Conservation (phyloP, 2,797 vertebrate species). For the Neosalanx taihuensis region DNA sequence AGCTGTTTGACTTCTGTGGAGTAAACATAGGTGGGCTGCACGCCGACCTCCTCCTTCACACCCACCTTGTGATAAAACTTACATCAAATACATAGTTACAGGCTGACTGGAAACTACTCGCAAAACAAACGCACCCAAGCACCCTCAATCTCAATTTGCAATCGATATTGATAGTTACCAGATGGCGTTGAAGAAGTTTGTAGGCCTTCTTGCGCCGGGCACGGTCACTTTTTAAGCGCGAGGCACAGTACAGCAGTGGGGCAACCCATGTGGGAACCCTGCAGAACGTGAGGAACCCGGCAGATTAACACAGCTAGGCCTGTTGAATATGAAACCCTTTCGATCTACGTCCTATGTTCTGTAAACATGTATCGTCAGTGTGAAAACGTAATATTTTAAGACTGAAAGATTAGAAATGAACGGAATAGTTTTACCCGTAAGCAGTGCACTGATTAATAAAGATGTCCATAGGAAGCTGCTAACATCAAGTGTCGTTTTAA, state of each 20-base stretch:
- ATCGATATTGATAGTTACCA: slow-evolving; percentile 51
- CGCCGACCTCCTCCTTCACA: slow-evolving; percentile 26
- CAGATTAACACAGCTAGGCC: background rate
- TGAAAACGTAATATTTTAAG: too few relatives aligned
- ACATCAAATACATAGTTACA: background rate
- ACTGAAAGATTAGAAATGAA: too few relatives aligned
- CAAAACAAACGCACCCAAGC: background rate
- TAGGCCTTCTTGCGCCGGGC: slow-evolving; percentile 66
- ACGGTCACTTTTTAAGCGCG: slow-evolving; percentile 51
- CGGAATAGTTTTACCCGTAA: too few relatives aligned
- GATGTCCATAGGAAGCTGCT: too few relatives aligned
- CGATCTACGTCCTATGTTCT: too few relatives aligned
- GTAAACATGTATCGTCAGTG: too few relatives aligned
- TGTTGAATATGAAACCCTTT: background rate
- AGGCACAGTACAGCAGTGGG: slow-evolving; percentile 60
- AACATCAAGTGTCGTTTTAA: too few relatives aligned
- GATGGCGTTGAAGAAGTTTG: slow-evolving; percentile 66
- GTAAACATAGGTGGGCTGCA: slow-evolving; percentile 67
- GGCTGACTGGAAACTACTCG: too few relatives aligned
- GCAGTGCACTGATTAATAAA: too few relatives aligned
- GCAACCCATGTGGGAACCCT: slow-evolving; percentile 74
- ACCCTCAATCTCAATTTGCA: background rate
- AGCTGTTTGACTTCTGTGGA: slow-evolving; percentile 66
- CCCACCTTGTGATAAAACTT: slow-evolving; percentile 58
- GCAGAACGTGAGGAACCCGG: background rate